Base-by-base conservation (phyloP, 2,888 invertebrate genomes). In the Lochmaea crataegi region DNA sequence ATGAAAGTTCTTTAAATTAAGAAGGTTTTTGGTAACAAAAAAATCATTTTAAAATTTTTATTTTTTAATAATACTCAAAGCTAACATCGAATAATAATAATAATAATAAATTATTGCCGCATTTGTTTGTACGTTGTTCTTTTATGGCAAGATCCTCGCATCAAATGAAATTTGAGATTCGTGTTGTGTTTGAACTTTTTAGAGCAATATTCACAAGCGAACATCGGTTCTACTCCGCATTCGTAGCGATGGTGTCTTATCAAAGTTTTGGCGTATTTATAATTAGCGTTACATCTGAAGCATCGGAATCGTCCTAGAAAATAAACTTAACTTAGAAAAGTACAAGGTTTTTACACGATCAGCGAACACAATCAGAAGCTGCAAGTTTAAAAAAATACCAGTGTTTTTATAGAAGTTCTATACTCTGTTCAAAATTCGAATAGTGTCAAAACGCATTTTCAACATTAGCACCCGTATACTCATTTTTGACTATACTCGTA, bases 91-190 rank as follows among this genome's bases (percentile, higher is more conserved):
- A n/a, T n/a, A 48, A 48, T 0, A n/a, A 12, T 2, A n/a, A 48
- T 48, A 16, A 16, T 9, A n/a, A n/a, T n/a, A n/a, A 16, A 6
- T n/a, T 16, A 51, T 45, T 11, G 14, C 12, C 45, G 45, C 45
- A 18, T 65, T 42, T 4, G 11, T 64, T 10, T 16, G 2, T 41
- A 41, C 7, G 16, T 14, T 32, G 16, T 16, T 26, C 12, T 42
- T 22, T 45, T 57, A 32, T 94, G 94, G 88, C 94, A 94, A 75
- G 92, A 91, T 78, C 94, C 90, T 76, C 93, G 45, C 10, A 57
- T 32, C 11, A 74, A 63, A 14, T 74, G 74, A 2, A 68, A 68
- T 48, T 74, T 68, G 11, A 74, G 71, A 61, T 71, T 71, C 1
- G 71, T 67, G 38, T 74, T 74, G 51, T 74, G 71, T 32, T 74